Percentiles rank a stretch among this genome's conserved stretches.
phyloP scores from a whole-genome alignment of 1,140 invertebrate genomes.

The Watersipora subatra region DNA sequence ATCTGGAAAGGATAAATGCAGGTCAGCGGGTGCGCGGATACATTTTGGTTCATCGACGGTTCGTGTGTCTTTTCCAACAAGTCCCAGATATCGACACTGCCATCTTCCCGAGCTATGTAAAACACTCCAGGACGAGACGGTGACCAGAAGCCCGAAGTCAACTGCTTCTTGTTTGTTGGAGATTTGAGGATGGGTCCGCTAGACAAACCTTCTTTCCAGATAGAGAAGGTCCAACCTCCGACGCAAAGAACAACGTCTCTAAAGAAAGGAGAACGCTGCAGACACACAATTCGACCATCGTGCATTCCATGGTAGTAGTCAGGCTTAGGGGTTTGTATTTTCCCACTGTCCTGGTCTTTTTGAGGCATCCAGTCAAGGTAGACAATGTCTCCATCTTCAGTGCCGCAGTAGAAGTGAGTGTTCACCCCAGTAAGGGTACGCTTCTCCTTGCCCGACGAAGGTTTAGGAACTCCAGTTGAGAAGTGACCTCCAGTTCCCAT shows the following conservation, averaged over 20 bases:
- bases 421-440: slow-evolving; percentile 32
- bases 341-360: slow-evolving; percentile 40
- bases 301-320: slow-evolving; percentile 32
- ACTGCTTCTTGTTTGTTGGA: slow-evolving; percentile 17
- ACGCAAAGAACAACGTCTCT: slow-evolving; percentile 40
- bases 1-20: slow-evolving; percentile 29
- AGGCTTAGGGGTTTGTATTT: slow-evolving; percentile 39
- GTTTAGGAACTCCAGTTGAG: slow-evolving; percentile 14
- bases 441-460: slow-evolving; percentile 33
- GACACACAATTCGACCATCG: slow-evolving; percentile 37
- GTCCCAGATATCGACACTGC: slow-evolving; percentile 44
- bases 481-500: slow-evolving; percentile 4
- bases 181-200: slow-evolving; percentile 34
- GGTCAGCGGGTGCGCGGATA: slow-evolving; percentile 30
- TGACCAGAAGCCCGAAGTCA: slow-evolving; percentile 39
- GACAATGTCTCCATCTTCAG: slow-evolving; percentile 41
- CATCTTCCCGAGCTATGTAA: slow-evolving; percentile 40
- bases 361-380: slow-evolving; percentile 43
- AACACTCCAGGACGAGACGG: slow-evolving; percentile 40
- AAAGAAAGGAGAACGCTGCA: slow-evolving; percentile 41
- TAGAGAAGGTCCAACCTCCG: slow-evolving; percentile 40
- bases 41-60: slow-evolving; percentile 36
- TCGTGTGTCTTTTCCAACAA: slow-evolving; percentile 41
- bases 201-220: slow-evolving; percentile 41
- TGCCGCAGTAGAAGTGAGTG: slow-evolving; percentile 38